A percentile compares a stretch with the other conserved stretches of the same genome.
These are phyloP conservation scores for Ammospiza caudacuta DNA, from an alignment of 2,113 vertebrate species.

Conservation along the genomic window DNA sequence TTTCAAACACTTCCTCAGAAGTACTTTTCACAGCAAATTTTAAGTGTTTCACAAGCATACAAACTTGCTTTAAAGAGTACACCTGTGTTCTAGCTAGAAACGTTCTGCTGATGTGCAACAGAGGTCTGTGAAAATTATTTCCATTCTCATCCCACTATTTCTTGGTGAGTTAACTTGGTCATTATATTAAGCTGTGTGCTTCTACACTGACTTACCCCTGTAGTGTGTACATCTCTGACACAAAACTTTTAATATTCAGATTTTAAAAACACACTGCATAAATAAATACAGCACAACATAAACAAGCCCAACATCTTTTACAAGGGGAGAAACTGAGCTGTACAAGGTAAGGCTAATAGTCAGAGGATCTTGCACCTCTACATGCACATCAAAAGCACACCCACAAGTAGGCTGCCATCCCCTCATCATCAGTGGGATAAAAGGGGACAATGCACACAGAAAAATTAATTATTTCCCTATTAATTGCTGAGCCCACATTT, in stretches of 20 bases:
- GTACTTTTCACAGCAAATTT: background rate
- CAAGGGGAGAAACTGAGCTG: background rate
- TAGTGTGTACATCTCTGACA: background rate
- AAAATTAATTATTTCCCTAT: background rate
- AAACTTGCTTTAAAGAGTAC: background rate
- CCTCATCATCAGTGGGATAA: background rate
- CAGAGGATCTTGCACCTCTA: background rate
- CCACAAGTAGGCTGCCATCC: background rate
- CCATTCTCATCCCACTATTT: background rate
- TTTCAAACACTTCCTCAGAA: background rate
- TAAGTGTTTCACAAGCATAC: background rate
- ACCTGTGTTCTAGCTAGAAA: background rate
- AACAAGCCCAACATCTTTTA: background rate
- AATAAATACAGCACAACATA: background rate
- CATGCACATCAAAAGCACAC: background rate
- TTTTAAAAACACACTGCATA: background rate
- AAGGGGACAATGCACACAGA: fast-evolving
- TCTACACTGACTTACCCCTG: background rate
- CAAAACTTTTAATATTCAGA: background rate
- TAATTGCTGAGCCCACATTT: background rate
- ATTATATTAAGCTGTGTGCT: background rate
- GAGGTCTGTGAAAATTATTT: background rate
- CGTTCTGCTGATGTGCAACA: background rate
- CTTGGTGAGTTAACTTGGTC: background rate
- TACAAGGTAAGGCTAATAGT: background rate